A percentile compares a stretch with the other conserved stretches of the same genome.
These are phyloP conservation scores for Aphyosemion australe DNA, from an alignment of 2,113 vertebrate genomes.

Conservation along the genomic window DNA sequence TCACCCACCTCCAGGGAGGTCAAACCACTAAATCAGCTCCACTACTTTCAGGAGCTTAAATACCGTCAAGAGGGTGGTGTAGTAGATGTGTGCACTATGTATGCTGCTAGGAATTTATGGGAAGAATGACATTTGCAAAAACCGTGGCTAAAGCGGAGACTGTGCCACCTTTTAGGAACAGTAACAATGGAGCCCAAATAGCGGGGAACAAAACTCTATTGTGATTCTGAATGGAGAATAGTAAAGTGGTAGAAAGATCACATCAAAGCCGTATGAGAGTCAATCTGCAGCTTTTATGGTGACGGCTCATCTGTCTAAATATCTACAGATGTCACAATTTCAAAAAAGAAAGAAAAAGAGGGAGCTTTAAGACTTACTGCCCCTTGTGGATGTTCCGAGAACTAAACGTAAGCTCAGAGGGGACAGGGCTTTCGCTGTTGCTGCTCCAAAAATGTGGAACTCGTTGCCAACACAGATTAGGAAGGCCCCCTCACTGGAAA, in stretches of 20 bases:
- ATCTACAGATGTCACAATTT: not conserved
- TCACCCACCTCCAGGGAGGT: constrained; percentile 46
- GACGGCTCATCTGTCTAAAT: not conserved
- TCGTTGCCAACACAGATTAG: no score
- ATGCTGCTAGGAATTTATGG: not conserved
- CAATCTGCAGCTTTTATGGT: no score
- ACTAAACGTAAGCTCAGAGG: no score
- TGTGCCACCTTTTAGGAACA: not conserved
- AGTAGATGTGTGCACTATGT: not conserved
- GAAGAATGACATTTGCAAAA: constrained; percentile 10
- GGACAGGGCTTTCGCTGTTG: no score
- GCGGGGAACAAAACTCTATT: not conserved
- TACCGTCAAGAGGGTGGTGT: constrained; percentile 4
- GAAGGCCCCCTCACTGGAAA: no score
- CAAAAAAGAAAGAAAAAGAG: no score
- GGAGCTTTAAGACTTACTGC: no score
- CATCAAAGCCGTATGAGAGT: not conserved
- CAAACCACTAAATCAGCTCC: constrained; percentile 60
- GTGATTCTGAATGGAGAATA: not conserved
- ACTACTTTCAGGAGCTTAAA: constrained; percentile 58
- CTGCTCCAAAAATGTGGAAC: no score
- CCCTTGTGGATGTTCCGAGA: no score
- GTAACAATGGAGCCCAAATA: not conserved
- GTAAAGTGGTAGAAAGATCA: no score
- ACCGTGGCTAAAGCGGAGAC: not conserved